These are phyloP conservation scores for Pelodytes ibericus DNA, from an alignment of 2,797 vertebrate genomes.

Conservation along the genomic window DNA sequence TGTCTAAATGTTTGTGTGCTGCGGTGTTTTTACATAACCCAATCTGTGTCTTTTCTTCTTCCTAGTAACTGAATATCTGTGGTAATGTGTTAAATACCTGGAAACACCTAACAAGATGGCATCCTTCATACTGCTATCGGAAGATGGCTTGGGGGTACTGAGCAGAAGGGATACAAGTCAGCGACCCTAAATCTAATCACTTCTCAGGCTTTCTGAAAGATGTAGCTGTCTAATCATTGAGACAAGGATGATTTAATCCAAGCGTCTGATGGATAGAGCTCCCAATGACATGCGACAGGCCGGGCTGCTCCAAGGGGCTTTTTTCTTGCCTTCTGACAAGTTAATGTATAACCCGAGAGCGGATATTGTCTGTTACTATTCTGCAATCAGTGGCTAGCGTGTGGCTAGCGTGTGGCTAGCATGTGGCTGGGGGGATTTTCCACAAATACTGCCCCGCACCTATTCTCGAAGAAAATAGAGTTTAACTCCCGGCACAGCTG, in stretches of 20 bases:
- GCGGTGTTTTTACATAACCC: no score
- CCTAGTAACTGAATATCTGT: no score
- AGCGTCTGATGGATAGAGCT: constrained; percentile 37
- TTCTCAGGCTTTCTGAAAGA: constrained; percentile 23
- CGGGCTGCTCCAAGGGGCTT: background rate
- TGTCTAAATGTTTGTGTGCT: no score
- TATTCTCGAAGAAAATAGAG: constrained; percentile 8
- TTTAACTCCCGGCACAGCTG: no score
- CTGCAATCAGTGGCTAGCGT: background rate
- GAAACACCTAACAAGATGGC: no score
- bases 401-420: background rate
- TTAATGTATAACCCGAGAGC: constrained; percentile 42
- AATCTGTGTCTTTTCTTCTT: no score
- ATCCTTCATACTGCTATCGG: no score
- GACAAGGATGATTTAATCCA: constrained; percentile 38
- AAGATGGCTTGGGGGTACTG: no score
- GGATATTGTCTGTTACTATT: constrained; percentile 28
- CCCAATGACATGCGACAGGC: constrained; percentile 45
- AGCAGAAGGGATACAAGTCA: background rate
- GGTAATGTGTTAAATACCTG: no score
- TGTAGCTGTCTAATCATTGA: constrained; percentile 42
- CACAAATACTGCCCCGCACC: background rate
- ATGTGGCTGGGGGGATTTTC: no score
- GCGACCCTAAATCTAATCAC: background rate
- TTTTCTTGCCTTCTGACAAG: constrained; percentile 35